Evolutionary conservation across 2,113 vertebrate genomes (phyloP).

Genomic region (Paracanthobrama guichenoti): DNA sequence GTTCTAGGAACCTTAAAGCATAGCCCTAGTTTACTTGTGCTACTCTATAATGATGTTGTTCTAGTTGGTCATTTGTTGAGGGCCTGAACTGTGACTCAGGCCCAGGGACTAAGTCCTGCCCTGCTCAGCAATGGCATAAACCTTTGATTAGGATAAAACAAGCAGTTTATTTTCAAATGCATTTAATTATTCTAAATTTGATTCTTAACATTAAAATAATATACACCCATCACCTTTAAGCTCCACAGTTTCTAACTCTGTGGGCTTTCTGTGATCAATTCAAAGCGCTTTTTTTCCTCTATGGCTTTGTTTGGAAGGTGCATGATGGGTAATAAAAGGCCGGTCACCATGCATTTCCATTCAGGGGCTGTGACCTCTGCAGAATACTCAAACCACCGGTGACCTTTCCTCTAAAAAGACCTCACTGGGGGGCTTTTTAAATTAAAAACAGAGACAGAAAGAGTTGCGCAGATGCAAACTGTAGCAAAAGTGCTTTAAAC

Average conservation of each 20-base stretch:
- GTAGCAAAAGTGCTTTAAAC: conserved; percentile 27
- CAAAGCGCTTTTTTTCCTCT: conserved; percentile 34
- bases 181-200: neutral
- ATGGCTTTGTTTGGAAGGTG: conserved; percentile 36
- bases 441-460: conserved; percentile 20
- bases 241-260: neutral
- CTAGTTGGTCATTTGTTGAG: no score
- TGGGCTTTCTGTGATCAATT: conserved; percentile 6
- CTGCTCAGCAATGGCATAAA: neutral
- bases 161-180: neutral
- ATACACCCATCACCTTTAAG: neutral
- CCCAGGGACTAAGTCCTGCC: no score
- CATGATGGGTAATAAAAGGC: conserved; percentile 43
- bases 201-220: neutral
- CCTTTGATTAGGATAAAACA: neutral
- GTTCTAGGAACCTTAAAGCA: no score
- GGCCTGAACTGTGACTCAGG: no score
- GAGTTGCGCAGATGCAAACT: conserved; percentile 46
- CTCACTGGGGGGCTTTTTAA: conserved; percentile 37
- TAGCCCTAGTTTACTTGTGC: no score
- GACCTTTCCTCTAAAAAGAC: conserved; percentile 46
- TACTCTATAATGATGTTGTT: no score
- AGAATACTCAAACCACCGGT: conserved; percentile 16
- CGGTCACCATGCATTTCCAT: conserved; percentile 46
- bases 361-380: conserved; percentile 41